Evolutionary conservation across 2,113 vertebrate species (phyloP).

Genomic region (western clawed frog (Xenopus tropicalis)): UCB_Xtro_10.0 CM004452.2:29888001-29888500

Average conservation of each 20-base stretch:
- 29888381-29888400: too few relatives aligned
- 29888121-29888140: slow-evolving; percentile 22
- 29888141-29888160: neutral
- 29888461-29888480: too few relatives aligned
- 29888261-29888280: too few relatives aligned
- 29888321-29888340: too few relatives aligned
- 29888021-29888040: slow-evolving; percentile 29
- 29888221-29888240: slow-evolving; percentile 1
- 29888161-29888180: slow-evolving; percentile 10
- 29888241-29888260: neutral
- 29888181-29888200: neutral
- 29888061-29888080: neutral
- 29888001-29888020: slow-evolving; percentile 35
- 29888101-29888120: slow-evolving; percentile 31
- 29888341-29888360: too few relatives aligned
- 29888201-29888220: slow-evolving; percentile 20
- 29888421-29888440: too few relatives aligned
- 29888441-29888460: too few relatives aligned
- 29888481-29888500: too few relatives aligned
- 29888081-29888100: slow-evolving; percentile 1
- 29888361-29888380: too few relatives aligned
- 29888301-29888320: too few relatives aligned
- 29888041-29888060: slow-evolving; percentile 33
- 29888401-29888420: too few relatives aligned
- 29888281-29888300: too few relatives aligned